These are phyloP conservation scores for Cnemophilus loriae DNA, from an alignment of 2,113 vertebrate genomes.

Conservation along the genomic window DNA sequence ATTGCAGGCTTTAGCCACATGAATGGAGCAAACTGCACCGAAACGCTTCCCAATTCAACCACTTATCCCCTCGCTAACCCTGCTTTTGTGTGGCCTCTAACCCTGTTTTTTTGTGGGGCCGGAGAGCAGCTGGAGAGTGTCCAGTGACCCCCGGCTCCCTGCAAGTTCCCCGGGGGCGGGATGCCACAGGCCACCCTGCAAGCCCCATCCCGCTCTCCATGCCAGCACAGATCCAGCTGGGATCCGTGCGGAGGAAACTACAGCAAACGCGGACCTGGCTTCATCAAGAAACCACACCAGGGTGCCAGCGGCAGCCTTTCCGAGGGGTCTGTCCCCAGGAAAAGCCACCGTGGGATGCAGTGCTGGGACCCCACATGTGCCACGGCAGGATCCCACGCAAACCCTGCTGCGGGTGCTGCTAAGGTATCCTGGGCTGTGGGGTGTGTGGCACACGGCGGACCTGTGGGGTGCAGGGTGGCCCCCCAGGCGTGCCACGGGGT, in stretches of 20 bases:
- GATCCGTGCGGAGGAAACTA: background rate
- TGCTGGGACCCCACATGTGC: background rate
- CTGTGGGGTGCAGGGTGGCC: background rate
- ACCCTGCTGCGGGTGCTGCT: background rate
- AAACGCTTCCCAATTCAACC: background rate
- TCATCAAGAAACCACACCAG: fast-evolving
- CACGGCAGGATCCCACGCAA: fast-evolving
- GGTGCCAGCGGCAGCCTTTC: background rate
- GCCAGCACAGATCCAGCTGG: background rate
- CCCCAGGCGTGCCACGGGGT: fast-evolving
- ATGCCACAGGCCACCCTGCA: background rate
- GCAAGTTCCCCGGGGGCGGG: fast-evolving
- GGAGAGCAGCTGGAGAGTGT: background rate
- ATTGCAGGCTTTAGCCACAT: background rate
- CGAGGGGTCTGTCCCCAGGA: background rate
- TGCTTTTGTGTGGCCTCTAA: background rate
- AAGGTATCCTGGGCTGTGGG: fast-evolving
- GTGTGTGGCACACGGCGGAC: fast-evolving
- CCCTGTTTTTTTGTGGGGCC: background rate
- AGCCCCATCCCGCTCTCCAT: background rate
- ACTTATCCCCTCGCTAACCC: background rate
- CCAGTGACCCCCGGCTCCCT: background rate
- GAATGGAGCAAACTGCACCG: background rate
- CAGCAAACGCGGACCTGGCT: background rate
- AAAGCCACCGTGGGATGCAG: background rate